Evolutionary conservation across 1,140 invertebrate species (phyloP).

Genomic region (Contarinia nasturtii): DNA sequence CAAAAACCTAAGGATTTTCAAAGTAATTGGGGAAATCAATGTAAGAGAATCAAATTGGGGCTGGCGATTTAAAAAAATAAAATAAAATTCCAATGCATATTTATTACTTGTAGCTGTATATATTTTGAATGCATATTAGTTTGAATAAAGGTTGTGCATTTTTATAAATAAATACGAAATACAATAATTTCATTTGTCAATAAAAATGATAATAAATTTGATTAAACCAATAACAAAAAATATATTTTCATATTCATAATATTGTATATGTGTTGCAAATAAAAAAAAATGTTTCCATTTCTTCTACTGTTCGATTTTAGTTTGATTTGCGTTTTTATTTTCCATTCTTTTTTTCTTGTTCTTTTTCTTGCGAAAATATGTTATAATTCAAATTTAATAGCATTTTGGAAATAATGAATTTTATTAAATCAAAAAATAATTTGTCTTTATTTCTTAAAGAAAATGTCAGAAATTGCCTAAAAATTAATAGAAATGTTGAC

Average conservation of each 20-base stretch:
- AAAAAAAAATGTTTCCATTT: not conserved
- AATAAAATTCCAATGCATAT: not conserved
- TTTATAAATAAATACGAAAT: slow-evolving; percentile 1
- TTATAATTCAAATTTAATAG: not conserved
- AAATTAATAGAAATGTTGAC: too few relatives aligned
- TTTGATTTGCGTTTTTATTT: not conserved
- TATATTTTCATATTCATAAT: too few relatives aligned
- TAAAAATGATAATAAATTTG: slow-evolving; percentile 1
- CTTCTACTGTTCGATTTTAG: not conserved
- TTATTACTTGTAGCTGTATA: not conserved
- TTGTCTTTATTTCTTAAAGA: too few relatives aligned
- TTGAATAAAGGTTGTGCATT: not conserved
- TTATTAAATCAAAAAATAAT: not conserved
- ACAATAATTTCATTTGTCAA: not conserved
- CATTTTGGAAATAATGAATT: too few relatives aligned
- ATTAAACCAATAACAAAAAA: too few relatives aligned
- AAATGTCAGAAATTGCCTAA: too few relatives aligned
- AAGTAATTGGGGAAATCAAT: not conserved
- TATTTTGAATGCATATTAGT: slow-evolving; percentile 1
- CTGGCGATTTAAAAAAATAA: not conserved
- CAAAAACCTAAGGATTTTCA: not conserved
- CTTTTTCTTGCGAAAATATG: not conserved
- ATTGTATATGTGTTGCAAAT: not conserved
- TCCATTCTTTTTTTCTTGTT: not conserved
- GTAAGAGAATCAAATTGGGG: not conserved